phyloP scores from a whole-genome alignment of 2,113 vertebrate genomes.

The Gasterosteus nipponicus region DNA sequence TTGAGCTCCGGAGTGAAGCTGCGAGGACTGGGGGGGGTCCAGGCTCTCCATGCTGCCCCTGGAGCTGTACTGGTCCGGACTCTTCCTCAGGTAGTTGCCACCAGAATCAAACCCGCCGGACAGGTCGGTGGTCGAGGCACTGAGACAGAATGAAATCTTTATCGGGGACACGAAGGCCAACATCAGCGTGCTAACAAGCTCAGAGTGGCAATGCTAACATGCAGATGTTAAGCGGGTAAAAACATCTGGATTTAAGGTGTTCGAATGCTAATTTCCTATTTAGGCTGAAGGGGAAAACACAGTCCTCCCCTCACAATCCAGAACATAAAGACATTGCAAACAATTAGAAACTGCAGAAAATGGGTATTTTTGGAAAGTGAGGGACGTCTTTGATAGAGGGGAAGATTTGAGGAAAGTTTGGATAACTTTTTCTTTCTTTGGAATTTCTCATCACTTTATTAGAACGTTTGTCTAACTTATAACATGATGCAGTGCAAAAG shows the following conservation, averaged over 20 bases:
- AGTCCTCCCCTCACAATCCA: no score
- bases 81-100: conserved; percentile 86
- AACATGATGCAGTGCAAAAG: not conserved
- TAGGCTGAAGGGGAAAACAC: not conserved
- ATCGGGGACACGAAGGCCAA: not conserved
- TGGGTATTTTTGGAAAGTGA: not conserved
- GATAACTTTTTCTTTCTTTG: no score
- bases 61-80: conserved; percentile 95
- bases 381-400: not conserved
- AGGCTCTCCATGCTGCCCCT: conserved; percentile 97
- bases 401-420: not conserved
- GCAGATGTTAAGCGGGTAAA: not conserved
- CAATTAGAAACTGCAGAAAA: no score
- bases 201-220: not conserved
- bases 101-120: conserved; percentile 79
- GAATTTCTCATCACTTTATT: not conserved
- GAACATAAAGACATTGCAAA: not conserved
- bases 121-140: conserved; percentile 91
- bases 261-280: not conserved
- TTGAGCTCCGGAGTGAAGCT: conserved; percentile 44
- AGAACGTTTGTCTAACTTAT: not conserved
- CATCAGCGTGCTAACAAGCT: not conserved
- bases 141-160: conserved; percentile 56
- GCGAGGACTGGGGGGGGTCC: conserved; percentile 78
- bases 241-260: not conserved